Evolutionary conservation across 2,113 vertebrate genomes (phyloP), one percentile per base, ranked within the genome.

Genomic region (Apeltes quadracus): DNA sequence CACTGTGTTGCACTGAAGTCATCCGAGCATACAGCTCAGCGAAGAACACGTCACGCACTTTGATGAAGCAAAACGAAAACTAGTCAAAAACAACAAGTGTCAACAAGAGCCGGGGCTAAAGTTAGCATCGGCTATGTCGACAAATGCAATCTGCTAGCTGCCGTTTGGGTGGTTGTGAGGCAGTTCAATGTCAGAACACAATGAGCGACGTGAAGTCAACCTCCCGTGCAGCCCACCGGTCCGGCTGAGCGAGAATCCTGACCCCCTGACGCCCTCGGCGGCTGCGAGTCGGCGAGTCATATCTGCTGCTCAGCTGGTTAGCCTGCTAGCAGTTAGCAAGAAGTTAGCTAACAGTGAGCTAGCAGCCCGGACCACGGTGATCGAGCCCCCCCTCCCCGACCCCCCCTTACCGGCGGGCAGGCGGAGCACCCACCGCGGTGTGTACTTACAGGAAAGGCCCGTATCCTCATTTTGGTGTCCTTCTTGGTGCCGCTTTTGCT

Each of bases 401-500:
- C n/a, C n/a, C 32, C 4, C 20, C 15, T 25, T 50, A 22, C 72
- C 13, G 58, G 18, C 72, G 29, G 90, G 46, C 70, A 44, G 13
- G 1, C 85, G 69, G 41, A 59, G 84, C 78, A 11, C 73, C 67
- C 50, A 73, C 83, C 53, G 84, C 90, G 89, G 88, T 7, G 68
- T 72, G 79, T 78, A 96, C 96, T 98, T 92, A 97, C 96, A 93
- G 97, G 96, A 95, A 98, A 98, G 89, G 97, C 97, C 92, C 96
- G 95, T 95, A 98, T 98, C 95, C 97, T 94, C 97, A 98, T 98
- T 94, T 98, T 98, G 95, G 96, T 98, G 94, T 98, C 97, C 94
- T 97, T 98, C 94, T 96, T 96, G 93, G 96, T 96, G 90, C 96
- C 95, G 92, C 95, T 95, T 95, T 97, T 97, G 95, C 95, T 96